Conservation (phyloP, 2,888 invertebrate genomes). For the Heliconius sara region DNA sequence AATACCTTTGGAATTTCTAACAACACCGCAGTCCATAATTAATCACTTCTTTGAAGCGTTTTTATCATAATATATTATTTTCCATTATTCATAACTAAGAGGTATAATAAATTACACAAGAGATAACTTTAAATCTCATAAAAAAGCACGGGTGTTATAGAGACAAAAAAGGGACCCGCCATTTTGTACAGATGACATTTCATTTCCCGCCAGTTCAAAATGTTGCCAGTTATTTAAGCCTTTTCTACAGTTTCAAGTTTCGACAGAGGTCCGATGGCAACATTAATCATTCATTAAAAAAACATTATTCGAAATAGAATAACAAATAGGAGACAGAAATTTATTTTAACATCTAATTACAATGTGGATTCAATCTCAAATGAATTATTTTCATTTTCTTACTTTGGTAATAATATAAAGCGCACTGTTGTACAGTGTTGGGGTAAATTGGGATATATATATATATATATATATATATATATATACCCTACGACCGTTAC, state of each 20-base stretch:
- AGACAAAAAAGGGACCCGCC: slow-evolving; percentile 44
- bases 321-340: neutral
- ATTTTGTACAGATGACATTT: slow-evolving; percentile 48
- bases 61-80: slow-evolving; percentile 42
- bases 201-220: slow-evolving; percentile 50
- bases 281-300: slow-evolving; percentile 36
- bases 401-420: neutral
- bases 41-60: slow-evolving; percentile 38
- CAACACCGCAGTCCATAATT: slow-evolving; percentile 37
- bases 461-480: too few species aligned
- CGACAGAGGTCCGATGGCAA: slow-evolving; percentile 38
- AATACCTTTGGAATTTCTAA: neutral
- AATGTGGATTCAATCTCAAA: too few species aligned
- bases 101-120: slow-evolving; percentile 44
- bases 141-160: slow-evolving; percentile 38
- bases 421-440: neutral
- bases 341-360: too few species aligned
- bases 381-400: neutral
- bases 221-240: slow-evolving; percentile 49
- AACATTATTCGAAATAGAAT: neutral
- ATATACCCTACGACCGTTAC: too few species aligned
- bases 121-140: slow-evolving; percentile 40
- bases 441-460: too few species aligned
- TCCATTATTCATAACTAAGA: slow-evolving; percentile 46
- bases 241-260: slow-evolving; percentile 35